Evolutionary conservation across 2,113 vertebrate species (phyloP).

Genomic region (Oryzias curvinotus): DNA sequence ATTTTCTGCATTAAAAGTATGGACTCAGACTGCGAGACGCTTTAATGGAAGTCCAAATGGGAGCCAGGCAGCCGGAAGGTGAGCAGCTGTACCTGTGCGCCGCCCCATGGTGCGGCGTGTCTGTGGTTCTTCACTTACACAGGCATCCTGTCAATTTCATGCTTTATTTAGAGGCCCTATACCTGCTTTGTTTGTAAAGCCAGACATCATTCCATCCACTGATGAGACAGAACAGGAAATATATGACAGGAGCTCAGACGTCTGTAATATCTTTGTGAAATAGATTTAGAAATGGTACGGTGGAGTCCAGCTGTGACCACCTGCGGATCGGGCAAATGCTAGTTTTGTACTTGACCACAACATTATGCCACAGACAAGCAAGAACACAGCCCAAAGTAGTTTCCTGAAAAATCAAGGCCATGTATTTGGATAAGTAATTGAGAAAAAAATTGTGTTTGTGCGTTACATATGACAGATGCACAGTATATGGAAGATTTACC

Average conservation of each 20-base stretch:
- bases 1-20: constrained; percentile 68
- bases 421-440: background rate
- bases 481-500: too few species aligned
- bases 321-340: constrained; percentile 56
- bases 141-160: constrained; percentile 71
- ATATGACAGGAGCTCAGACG: constrained; percentile 70
- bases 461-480: too few species aligned
- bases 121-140: constrained; percentile 47
- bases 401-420: background rate
- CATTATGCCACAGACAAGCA: constrained; percentile 43
- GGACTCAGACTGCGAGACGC: constrained; percentile 47
- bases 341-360: constrained; percentile 51
- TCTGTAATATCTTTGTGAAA: constrained; percentile 74
- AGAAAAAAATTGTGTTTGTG: background rate
- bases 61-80: constrained; percentile 52
- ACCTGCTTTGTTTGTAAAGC: constrained; percentile 73
- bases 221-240: constrained; percentile 74
- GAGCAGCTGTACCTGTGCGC: constrained; percentile 65
- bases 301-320: constrained; percentile 70
- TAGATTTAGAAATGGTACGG: constrained; percentile 66
- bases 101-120: constrained; percentile 27
- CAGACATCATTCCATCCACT: constrained; percentile 74
- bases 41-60: constrained; percentile 63
- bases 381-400: constrained; percentile 16
- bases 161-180: constrained; percentile 75